phyloP scores from a whole-genome alignment of 1,140 invertebrate species.

The Zaprionus taronus region DNA sequence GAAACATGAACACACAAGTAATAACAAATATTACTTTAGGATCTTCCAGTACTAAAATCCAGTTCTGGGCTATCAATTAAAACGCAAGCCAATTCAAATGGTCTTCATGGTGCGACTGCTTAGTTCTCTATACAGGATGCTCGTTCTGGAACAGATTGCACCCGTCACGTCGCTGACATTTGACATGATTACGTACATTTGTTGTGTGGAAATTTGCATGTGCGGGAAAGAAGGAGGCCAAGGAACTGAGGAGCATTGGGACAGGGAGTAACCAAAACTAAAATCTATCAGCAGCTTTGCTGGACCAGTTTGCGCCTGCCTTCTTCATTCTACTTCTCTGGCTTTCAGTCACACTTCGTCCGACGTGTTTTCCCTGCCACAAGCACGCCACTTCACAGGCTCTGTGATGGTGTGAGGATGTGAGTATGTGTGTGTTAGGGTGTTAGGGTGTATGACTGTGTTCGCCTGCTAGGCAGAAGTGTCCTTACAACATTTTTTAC shows the following conservation, averaged over 20 bases:
- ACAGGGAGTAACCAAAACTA: constrained; percentile 41
- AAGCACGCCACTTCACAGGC: constrained; percentile 14
- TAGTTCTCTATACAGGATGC: not conserved
- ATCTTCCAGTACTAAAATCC: not conserved
- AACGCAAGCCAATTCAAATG: not conserved
- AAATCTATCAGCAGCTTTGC: constrained; percentile 74
- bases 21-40: too few species aligned
- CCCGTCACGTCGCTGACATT: constrained; percentile 59
- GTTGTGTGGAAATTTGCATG: constrained; percentile 72
- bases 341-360: constrained; percentile 68
- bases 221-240: not conserved
- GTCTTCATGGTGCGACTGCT: not conserved
- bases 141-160: not conserved
- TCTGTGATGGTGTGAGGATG: not conserved
- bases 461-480: constrained; percentile 62
- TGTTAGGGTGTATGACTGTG: not conserved
- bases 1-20: too few species aligned
- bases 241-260: not conserved
- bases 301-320: constrained; percentile 55
- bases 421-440: not conserved
- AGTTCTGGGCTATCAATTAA: not conserved
- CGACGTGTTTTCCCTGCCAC: constrained; percentile 44
- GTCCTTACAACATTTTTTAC: constrained; percentile 80
- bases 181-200: constrained; percentile 82
- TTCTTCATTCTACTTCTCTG: constrained; percentile 26